Conservation (phyloP, 2,888 invertebrate genomes). For the Embidobia sp. region DNA sequence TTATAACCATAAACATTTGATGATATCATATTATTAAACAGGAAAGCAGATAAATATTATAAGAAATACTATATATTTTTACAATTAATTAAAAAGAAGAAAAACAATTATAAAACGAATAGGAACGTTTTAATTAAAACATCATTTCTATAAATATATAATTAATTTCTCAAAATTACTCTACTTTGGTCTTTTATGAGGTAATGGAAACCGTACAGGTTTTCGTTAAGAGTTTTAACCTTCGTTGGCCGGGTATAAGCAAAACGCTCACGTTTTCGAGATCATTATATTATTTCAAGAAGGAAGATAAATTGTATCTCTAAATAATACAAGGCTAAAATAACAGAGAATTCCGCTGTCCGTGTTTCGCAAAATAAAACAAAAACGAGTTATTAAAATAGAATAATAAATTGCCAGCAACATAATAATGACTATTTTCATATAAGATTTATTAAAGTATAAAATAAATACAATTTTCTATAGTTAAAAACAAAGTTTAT, state of each 20-base stretch:
- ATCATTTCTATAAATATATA: no score
- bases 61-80: background rate
- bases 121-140: no score
- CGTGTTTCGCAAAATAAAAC: no score
- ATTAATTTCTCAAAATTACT: constrained; percentile 1
- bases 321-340: background rate
- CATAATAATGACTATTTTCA: no score
- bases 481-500: background rate
- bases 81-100: no score
- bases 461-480: no score
- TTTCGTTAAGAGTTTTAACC: constrained; percentile 12
- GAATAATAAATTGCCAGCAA: background rate
- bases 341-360: no score
- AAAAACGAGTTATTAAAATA: no score
- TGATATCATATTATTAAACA: no score
- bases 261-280: background rate
- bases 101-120: no score
- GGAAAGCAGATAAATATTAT: background rate
- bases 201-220: constrained; percentile 25
- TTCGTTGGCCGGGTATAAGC: background rate
- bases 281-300: background rate
- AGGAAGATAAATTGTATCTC: no score
- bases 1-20: constrained; percentile 19
- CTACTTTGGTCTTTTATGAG: constrained; percentile 22
- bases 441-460: background rate